These are phyloP conservation scores for Caranx melampygus DNA, from an alignment of 2,113 vertebrate species.

Conservation along the genomic window DNA sequence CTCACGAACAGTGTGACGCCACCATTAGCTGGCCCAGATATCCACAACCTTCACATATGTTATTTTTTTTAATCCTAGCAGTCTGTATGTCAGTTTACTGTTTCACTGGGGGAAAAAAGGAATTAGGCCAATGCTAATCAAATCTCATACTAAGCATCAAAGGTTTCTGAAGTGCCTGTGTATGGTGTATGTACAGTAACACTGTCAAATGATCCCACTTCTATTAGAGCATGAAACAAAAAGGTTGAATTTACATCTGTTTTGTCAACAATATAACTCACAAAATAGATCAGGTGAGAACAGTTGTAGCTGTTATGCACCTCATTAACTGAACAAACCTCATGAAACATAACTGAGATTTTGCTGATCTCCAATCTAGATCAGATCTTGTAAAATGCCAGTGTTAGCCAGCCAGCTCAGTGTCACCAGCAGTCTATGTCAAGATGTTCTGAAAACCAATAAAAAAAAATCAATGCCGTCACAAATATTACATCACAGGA, in stretches of 20 bases:
- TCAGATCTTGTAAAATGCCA: background rate
- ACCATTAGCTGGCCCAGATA: background rate
- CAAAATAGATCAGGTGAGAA: background rate
- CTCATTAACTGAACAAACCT: background rate
- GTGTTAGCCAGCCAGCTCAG: background rate
- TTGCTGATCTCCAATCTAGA: background rate
- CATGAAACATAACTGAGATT: background rate
- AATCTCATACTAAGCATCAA: background rate
- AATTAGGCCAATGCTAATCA: background rate
- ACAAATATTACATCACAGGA: background rate
- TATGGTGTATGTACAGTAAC: background rate
- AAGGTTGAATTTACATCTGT: background rate
- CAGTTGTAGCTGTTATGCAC: background rate
- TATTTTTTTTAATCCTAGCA: background rate
- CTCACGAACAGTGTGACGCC: background rate
- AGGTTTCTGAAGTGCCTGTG: background rate
- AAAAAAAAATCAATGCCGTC: slow-evolving; percentile 19
- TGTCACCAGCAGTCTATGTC: background rate
- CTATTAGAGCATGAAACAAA: background rate
- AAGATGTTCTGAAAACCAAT: slow-evolving; percentile 18
- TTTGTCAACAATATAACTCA: background rate
- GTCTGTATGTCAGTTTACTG: background rate
- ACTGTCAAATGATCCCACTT: background rate
- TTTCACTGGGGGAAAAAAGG: slow-evolving; percentile 2
- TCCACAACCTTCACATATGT: background rate